A percentile compares a stretch with the other conserved stretches of the same genome.
phyloP scores from a whole-genome alignment of 2,888 invertebrate species.

The Endotricha flammealis region DNA sequence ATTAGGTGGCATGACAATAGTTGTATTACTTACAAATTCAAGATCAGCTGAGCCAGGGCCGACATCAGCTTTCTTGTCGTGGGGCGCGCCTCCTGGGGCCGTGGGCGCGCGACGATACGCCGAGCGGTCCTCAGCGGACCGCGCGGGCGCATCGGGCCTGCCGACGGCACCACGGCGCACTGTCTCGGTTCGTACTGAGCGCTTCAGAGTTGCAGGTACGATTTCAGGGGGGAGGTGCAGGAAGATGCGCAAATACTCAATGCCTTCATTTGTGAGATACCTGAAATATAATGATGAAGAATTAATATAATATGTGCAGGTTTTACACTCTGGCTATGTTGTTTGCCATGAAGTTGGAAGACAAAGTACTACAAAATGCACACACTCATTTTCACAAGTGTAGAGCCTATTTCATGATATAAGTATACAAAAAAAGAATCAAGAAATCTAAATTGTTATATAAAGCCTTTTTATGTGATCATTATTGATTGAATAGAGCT shows the following conservation, averaged over 20 bases:
- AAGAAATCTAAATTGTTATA: too few species aligned
- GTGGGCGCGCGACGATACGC: slow-evolving; percentile 88
- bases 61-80: slow-evolving; percentile 97
- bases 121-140: slow-evolving; percentile 89
- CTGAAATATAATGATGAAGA: slow-evolving; percentile 45
- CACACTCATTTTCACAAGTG: too few species aligned
- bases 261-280: slow-evolving; percentile 98
- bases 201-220: slow-evolving; percentile 97
- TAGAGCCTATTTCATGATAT: too few species aligned
- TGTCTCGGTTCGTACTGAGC: slow-evolving; percentile 91
- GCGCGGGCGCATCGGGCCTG: slow-evolving; percentile 84
- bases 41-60: slow-evolving; percentile 95
- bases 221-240: slow-evolving; percentile 99
- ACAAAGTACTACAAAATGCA: too few species aligned
- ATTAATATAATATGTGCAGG: too few species aligned
- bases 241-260: slow-evolving; percentile 96
- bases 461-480: too few species aligned
- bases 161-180: slow-evolving; percentile 85
- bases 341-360: too few species aligned
- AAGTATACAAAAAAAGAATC: too few species aligned
- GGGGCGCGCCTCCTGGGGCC: slow-evolving; percentile 77
- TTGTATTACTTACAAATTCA: slow-evolving; percentile 84
- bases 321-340: too few species aligned
- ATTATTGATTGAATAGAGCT: too few species aligned
- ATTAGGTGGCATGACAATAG: too few species aligned